Evolutionary conservation across 2,113 vertebrate species (phyloP).

Genomic region (Myotis davidii): DNA sequence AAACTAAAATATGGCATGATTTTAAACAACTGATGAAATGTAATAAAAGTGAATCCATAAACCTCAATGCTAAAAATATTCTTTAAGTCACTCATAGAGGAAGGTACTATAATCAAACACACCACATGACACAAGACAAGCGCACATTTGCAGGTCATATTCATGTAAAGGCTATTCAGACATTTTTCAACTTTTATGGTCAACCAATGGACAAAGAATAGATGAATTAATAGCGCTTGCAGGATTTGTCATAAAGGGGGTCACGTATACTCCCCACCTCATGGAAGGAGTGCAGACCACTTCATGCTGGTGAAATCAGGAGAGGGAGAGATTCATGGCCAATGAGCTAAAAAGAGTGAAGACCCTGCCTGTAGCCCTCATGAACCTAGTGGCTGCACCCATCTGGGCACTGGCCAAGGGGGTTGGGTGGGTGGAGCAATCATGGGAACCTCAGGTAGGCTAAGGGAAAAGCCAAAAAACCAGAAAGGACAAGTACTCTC

Average conservation of each 20-base stretch:
- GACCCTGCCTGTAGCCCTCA: neutral
- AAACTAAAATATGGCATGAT: slow-evolving; percentile 31
- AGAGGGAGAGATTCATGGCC: neutral
- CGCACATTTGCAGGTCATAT: neutral
- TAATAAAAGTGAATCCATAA: slow-evolving; percentile 36
- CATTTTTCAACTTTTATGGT: slow-evolving; percentile 17
- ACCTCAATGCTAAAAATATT: neutral
- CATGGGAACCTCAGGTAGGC: neutral
- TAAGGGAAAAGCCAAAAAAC: neutral
- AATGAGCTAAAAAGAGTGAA: neutral
- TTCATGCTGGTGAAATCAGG: neutral
- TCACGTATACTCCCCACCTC: neutral
- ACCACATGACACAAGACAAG: neutral
- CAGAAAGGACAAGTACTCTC: neutral
- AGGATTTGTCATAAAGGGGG: neutral
- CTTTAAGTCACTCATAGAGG: neutral
- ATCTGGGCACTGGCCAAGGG: neutral
- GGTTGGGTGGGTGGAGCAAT: neutral
- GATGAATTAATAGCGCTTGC: neutral
- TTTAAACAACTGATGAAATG: neutral
- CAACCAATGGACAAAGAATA: neutral
- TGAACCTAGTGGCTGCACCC: neutral
- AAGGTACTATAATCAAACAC: slow-evolving; percentile 24
- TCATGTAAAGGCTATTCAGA: neutral
- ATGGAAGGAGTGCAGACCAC: neutral